A percentile compares a stretch with the other conserved stretches of the same genome.
Conservation (phyloP, 2,113 vertebrate species). For the Silurus meridionalis region DNA sequence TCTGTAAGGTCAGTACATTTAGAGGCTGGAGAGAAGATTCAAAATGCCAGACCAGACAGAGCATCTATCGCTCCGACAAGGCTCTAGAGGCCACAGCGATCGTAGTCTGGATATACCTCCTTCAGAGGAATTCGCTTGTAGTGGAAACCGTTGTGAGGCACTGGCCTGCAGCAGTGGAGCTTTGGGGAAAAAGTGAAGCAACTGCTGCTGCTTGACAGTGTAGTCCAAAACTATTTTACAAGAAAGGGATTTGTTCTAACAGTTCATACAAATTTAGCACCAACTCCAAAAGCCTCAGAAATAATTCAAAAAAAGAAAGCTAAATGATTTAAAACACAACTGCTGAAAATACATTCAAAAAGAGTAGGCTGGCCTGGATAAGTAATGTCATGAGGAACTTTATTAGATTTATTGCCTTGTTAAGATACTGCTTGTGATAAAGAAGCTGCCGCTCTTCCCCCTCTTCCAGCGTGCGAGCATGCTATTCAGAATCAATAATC, state of each 20-base stretch:
- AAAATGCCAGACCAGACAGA: slow-evolving; percentile 31
- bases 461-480: not conserved
- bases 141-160: not conserved
- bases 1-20: slow-evolving; percentile 47
- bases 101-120: slow-evolving; percentile 35
- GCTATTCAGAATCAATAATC: slow-evolving; percentile 24
- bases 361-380: not conserved
- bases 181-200: not conserved
- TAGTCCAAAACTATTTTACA: not conserved
- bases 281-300: not conserved
- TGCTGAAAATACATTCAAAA: not conserved
- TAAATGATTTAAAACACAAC: not conserved
- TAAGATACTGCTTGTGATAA: slow-evolving; percentile 17
- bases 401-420: slow-evolving; percentile 13
- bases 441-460: slow-evolving; percentile 1
- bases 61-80: slow-evolving; percentile 43
- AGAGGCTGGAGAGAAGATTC: slow-evolving; percentile 30
- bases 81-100: slow-evolving; percentile 36
- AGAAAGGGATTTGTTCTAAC: not conserved
- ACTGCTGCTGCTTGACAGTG: not conserved
- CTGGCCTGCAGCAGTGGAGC: not conserved
- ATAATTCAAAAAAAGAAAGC: not conserved
- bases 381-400: not conserved
- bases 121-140: slow-evolving; percentile 35
- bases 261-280: not conserved